phyloP scores from a whole-genome alignment of 2,888 invertebrate species.

The Pandemis heparana region DNA sequence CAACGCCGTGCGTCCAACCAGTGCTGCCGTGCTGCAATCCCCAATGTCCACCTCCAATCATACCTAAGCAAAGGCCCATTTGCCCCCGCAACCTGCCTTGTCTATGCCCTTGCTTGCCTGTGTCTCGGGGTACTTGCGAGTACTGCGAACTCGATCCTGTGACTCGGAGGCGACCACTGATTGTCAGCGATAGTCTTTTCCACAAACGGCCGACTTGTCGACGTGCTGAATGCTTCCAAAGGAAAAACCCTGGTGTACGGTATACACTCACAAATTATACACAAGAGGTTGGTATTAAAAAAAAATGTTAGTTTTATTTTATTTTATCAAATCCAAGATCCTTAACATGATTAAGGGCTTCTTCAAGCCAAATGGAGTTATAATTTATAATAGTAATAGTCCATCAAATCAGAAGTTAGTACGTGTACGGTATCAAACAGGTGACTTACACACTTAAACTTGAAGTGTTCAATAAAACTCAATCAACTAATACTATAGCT shows the following conservation, averaged over 20 bases:
- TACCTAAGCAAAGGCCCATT: slow-evolving; percentile 78
- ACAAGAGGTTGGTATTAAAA: slow-evolving; percentile 58
- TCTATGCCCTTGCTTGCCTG: slow-evolving; percentile 79
- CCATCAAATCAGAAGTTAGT: too few species aligned
- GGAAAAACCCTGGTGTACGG: slow-evolving; percentile 65
- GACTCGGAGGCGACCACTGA: slow-evolving; percentile 84
- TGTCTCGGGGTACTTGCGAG: slow-evolving; percentile 77
- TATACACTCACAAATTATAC: slow-evolving; percentile 69
- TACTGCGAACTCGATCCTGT: slow-evolving; percentile 81
- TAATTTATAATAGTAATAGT: too few species aligned
- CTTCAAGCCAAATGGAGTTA: too few species aligned
- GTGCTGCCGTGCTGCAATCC: slow-evolving; percentile 79
- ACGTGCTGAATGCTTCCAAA: slow-evolving; percentile 63
- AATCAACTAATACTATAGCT: too few species aligned
- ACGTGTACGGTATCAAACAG: too few species aligned
- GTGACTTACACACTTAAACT: too few species aligned
- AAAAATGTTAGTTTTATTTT: too few species aligned
- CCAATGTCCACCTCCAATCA: slow-evolving; percentile 82
- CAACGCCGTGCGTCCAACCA: slow-evolving; percentile 73
- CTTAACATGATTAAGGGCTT: too few species aligned
- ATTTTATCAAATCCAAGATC: background rate
- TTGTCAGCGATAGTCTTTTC: slow-evolving; percentile 84
- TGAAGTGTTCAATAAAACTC: too few species aligned
- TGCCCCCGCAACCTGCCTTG: slow-evolving; percentile 77
- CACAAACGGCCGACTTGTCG: slow-evolving; percentile 66